Percentiles rank a stretch among this genome's conserved stretches.
Evolutionary conservation across 2,797 vertebrate species (phyloP).

Genomic region (Sebastes steindachneri): DNA sequence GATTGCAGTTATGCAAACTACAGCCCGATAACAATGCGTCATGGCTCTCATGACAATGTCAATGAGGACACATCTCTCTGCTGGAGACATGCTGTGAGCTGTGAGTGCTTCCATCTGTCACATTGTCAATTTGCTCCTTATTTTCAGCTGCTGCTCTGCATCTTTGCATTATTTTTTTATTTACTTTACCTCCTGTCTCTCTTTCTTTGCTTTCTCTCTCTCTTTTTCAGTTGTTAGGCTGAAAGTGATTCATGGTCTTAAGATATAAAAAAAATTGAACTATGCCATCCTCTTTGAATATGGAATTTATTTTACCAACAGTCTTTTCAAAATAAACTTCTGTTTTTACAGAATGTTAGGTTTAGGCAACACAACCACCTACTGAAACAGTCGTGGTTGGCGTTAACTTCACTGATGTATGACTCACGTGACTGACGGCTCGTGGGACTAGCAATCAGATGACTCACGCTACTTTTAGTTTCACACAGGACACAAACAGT

Average conservation of each 20-base stretch:
- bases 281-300: background rate
- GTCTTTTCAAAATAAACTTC: background rate
- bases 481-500: no score
- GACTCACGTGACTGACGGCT: no score
- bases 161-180: background rate
- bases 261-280: background rate
- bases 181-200: background rate
- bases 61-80: conserved; percentile 22
- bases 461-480: no score
- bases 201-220: background rate
- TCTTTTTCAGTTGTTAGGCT: background rate
- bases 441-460: no score
- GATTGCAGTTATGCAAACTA: conserved; percentile 27
- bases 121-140: background rate
- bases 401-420: background rate
- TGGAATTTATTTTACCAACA: background rate
- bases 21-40: conserved; percentile 15
- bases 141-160: background rate
- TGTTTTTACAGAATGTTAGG: background rate
- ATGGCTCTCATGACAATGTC: conserved; percentile 36
- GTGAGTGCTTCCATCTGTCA: conserved; percentile 50
- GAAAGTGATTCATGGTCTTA: background rate
- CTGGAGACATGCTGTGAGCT: conserved; percentile 19
- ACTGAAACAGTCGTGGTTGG: background rate
- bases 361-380: background rate